phyloP scores from a whole-genome alignment of 2,888 invertebrate genomes.

The Xanthia icteritia region DNA sequence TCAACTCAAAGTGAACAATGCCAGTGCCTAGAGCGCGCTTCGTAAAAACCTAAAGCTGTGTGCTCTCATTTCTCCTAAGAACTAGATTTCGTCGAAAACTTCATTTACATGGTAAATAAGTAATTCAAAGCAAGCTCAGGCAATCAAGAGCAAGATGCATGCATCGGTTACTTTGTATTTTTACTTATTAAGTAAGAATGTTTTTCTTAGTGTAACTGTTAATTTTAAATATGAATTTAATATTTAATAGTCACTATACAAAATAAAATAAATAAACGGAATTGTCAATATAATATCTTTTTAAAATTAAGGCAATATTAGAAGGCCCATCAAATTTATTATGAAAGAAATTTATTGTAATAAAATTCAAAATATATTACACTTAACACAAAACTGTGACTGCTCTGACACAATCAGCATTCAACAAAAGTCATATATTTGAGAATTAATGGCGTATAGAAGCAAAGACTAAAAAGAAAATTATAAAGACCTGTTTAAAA shows the following conservation, averaged over 20 bases:
- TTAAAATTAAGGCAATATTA: neutral
- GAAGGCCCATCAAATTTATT: slow-evolving; percentile 13
- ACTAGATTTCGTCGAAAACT: neutral
- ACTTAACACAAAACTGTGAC: slow-evolving; percentile 18
- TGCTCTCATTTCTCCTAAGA: slow-evolving; percentile 15
- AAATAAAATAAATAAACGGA: neutral
- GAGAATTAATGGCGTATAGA: slow-evolving; percentile 32
- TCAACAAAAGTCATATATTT: slow-evolving; percentile 42
- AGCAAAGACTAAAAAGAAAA: slow-evolving; percentile 40
- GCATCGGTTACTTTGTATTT: neutral
- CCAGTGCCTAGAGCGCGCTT: neutral
- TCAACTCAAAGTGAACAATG: neutral
- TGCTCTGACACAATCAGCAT: slow-evolving; percentile 23
- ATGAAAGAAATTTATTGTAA: slow-evolving; percentile 16
- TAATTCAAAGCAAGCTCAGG: neutral
- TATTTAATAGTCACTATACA: neutral
- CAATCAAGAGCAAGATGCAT: neutral
- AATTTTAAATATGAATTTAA: neutral
- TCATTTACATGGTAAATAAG: slow-evolving; percentile 13
- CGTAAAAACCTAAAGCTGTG: neutral
- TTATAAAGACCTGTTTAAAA: slow-evolving; percentile 41
- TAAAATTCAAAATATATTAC: slow-evolving; percentile 24
- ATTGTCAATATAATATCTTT: neutral
- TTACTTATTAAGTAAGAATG: no score
- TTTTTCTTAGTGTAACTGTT: no score